Evolutionary conservation across 2,888 invertebrate genomes (phyloP).

Genomic region (Troides oblongomaculatus): DNA sequence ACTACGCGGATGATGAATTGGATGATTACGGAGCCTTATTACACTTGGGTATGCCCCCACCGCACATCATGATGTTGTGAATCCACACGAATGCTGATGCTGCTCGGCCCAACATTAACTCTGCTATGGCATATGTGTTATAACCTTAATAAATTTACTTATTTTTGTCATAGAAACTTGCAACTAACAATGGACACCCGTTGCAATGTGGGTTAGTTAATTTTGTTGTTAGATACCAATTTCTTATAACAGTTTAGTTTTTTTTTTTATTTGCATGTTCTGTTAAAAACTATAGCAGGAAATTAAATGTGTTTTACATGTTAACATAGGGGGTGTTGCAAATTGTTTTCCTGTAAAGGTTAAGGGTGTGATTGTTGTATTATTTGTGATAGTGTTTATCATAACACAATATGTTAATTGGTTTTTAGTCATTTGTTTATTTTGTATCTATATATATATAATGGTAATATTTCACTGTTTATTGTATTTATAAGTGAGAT

Average conservation of each 20-base stretch:
- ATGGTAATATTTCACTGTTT: constrained; percentile 44
- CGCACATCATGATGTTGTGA: constrained; percentile 47
- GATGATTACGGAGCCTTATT: constrained; percentile 52
- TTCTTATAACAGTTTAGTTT: not conserved
- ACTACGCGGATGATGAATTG: constrained; percentile 56
- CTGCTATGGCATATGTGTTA: not conserved
- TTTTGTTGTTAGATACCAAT: constrained; percentile 7
- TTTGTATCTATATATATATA: constrained; percentile 39
- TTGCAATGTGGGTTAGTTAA: constrained; percentile 9
- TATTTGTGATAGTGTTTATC: constrained; percentile 55
- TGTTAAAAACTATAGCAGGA: constrained; percentile 1
- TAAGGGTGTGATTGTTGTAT: constrained; percentile 24
- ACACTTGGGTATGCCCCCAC: constrained; percentile 48
- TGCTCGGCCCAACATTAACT: constrained; percentile 10
- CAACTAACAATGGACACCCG: not conserved
- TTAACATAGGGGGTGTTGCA: constrained; percentile 16
- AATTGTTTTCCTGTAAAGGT: constrained; percentile 14
- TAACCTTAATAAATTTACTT: constrained; percentile 2
- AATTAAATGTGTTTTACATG: constrained; percentile 16
- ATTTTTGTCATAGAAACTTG: not conserved
- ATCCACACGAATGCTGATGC: not conserved
- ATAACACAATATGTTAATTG: constrained; percentile 36
- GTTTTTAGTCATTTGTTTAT: constrained; percentile 46
- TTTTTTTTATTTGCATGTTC: constrained; percentile 2
- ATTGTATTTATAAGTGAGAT: constrained; percentile 54